Base-by-base conservation (phyloP, 2,113 vertebrate genomes). In the Polypterus bichir region DNA sequence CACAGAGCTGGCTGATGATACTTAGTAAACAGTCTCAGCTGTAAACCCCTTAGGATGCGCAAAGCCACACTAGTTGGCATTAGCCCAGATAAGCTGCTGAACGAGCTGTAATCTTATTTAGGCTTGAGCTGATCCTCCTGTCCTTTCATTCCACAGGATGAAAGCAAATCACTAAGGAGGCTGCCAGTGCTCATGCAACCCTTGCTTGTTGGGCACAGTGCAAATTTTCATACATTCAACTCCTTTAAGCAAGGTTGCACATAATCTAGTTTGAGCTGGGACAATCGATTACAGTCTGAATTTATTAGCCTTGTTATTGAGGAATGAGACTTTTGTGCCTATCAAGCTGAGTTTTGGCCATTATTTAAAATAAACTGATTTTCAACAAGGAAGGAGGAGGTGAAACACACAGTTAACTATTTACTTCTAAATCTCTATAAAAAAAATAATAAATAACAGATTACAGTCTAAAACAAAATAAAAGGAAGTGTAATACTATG, bases 81-180 rank as follows among this genome's bases (percentile, higher is more conserved):
- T 91, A 97, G 91, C 88, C 87, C 89, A 89, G 91, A 94, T 98
- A 96, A 97, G 91, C 91, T 86, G 89, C 89, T 87, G 87, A 97
- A 94, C 91, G 87, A 93, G 91, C 91, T 95, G 92, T 97, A 97
- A 98, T 98, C 94, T 95, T 92, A 94, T 96, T 98, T 96, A 94
- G 92, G 92, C 90, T 84, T 87, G 89, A 90, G 92, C 92, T 94
- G 94, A 97, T 95, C 92, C 91, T 88, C 83, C 91, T 88, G 88
- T 92, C 88, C 89, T 91, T 87, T 90, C 88, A 87, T 82, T 89
- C 87, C 82, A 77, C 74, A 81, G 86, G 86, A 89, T 89, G 87
- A 89, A 89, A 88, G 82, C 77, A 86, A 84, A 87, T 81, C 82
- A 88, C 82, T 77, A 79, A 82, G 82, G 82, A 85, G 83, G 81